Evolutionary conservation across 2,888 invertebrate genomes (phyloP).

Genomic region (Xestia c-nigrum): DNA sequence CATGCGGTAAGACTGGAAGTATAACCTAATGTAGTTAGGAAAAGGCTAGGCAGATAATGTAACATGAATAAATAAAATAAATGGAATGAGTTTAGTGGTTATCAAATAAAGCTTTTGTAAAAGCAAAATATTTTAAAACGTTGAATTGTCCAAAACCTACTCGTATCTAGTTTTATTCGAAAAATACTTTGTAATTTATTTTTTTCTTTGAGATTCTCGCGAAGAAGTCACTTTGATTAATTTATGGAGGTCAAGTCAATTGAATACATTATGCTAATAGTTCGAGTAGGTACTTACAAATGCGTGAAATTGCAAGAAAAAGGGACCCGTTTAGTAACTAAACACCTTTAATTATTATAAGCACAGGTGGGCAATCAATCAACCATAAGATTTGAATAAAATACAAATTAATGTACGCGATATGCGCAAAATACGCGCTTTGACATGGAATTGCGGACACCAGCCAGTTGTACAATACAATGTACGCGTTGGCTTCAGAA

Average conservation of each 20-base stretch:
- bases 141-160: background rate
- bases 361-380: background rate
- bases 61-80: no score
- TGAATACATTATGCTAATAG: conserved; percentile 24
- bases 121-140: background rate
- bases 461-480: no score
- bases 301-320: background rate
- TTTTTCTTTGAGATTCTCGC: background rate
- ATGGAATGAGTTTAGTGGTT: background rate
- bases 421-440: no score
- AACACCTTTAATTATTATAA: background rate
- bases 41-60: no score
- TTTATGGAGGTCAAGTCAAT: background rate
- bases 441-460: no score
- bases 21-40: no score
- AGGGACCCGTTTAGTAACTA: background rate
- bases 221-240: background rate
- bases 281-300: conserved; percentile 2
- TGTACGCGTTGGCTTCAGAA: no score
- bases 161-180: background rate
- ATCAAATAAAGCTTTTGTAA: background rate
- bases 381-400: no score
- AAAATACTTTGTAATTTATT: background rate
- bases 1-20: no score
- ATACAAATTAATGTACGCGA: no score